Conservation (phyloP, 35 echinoderm and acorn worm species). For the Apostichopus japonicus region DNA sequence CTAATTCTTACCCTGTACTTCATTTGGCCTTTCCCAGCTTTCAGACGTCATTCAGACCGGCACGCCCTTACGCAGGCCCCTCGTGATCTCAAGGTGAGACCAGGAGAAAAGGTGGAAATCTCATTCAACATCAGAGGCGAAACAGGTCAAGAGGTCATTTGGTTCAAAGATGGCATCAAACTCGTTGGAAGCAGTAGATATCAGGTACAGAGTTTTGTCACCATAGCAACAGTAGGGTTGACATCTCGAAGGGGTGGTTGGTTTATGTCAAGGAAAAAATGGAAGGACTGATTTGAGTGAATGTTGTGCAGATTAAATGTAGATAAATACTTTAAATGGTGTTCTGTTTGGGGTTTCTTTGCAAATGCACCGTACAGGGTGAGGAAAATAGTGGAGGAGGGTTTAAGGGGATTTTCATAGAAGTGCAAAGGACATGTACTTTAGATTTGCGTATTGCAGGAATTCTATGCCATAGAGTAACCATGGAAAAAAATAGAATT, state of each 20-base stretch:
- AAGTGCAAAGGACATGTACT: too few species aligned
- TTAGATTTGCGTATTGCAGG: too few species aligned
- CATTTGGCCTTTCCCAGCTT: conserved; percentile 22
- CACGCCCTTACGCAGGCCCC: conserved; percentile 61
- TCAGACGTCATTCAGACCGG: conserved; percentile 50
- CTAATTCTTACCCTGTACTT: neutral
- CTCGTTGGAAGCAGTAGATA: conserved; percentile 30
- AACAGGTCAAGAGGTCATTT: conserved; percentile 63
- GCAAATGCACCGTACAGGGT: too few species aligned
- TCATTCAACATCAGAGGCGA: conserved; percentile 68
- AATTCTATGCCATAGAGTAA: too few species aligned
- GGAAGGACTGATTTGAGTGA: neutral
- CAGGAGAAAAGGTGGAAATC: conserved; percentile 78
- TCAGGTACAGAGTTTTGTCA: neutral
- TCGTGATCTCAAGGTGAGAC: conserved; percentile 63
- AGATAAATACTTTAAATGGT: too few species aligned
- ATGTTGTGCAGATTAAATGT: neutral
- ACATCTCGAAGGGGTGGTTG: too few species aligned
- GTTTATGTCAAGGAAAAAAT: neutral
- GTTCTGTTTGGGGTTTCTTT: too few species aligned
- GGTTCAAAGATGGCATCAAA: conserved; percentile 74
- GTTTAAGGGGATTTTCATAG: too few species aligned
- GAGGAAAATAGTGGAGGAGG: too few species aligned
- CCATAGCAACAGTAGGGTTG: too few species aligned
- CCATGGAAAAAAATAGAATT: too few species aligned